Evolutionary conservation across 2,113 vertebrate species (phyloP).

Genomic region (Damaliscus lunatus): DNA sequence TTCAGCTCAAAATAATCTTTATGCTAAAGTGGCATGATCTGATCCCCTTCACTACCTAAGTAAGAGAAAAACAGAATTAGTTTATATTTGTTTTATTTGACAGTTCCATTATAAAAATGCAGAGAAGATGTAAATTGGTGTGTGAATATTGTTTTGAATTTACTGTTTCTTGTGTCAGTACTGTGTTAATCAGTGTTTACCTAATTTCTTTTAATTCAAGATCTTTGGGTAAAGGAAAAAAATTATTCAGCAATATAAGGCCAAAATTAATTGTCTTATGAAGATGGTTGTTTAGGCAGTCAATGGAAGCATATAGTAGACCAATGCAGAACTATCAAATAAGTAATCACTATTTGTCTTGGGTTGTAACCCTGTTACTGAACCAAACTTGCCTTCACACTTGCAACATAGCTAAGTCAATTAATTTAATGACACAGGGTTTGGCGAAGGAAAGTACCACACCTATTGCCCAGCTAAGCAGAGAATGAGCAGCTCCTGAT

Average conservation of each 20-base stretch:
- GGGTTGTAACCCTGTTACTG: not conserved
- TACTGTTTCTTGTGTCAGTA: not conserved
- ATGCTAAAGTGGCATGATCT: not conserved
- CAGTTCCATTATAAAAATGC: conserved; percentile 18
- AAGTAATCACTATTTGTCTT: not conserved
- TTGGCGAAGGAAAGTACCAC: not conserved
- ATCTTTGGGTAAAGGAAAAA: not conserved
- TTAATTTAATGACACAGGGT: not conserved
- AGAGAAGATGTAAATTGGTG: not conserved
- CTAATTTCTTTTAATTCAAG: not conserved
- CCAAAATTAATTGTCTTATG: not conserved
- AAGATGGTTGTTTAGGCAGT: not conserved
- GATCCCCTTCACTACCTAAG: not conserved
- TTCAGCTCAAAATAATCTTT: not conserved
- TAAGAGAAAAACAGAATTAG: not conserved
- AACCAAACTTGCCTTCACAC: not conserved
- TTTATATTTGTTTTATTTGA: conserved; percentile 43
- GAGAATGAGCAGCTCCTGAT: not conserved
- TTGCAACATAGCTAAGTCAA: not conserved
- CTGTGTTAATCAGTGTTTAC: not conserved
- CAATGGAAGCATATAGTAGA: not conserved
- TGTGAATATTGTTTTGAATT: conserved; percentile 27
- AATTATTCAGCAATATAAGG: not conserved
- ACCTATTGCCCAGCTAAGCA: not conserved
- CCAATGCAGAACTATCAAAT: not conserved